Base-by-base conservation (phyloP, 1,140 invertebrate species). In the Piezodorus guildinii region DNA sequence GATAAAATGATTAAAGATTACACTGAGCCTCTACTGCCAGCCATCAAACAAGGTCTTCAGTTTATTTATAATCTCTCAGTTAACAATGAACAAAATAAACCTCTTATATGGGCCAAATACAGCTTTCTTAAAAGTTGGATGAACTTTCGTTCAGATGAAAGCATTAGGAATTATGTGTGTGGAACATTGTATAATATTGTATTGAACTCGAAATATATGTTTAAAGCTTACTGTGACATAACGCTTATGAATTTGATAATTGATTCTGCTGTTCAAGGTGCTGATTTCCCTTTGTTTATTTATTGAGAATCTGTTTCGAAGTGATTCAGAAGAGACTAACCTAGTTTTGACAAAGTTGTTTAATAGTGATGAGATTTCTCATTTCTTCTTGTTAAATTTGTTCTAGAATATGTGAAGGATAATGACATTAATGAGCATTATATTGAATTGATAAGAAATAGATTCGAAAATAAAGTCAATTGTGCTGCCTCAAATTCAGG, bases 221-320 rank as follows among this genome's bases (percentile, higher is more conserved):
- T 39, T 39, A 1, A 39, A 39, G 34, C 34, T 39, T 39, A 12
- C 12, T 6, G 23, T 56, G 23, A 56, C 17, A 8, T 16, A 9
- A 10, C 9, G 12, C 23, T 56, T 25, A 16, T 23, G 17, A 23
- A 23, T 25, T 56, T 8, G 5, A 56, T 56, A 23, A 56, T 56
- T 4, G 23, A 56, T 25, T 56, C 52, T 6, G 52, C 52, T 17
- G 5, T 23, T 10, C 3, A 25, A 56, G 52, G 52, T 25, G 23
- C 52, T 5, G 52, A 56, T 56, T 56, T 56, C 27, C 52, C 52
- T 23, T 5, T 56, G 19, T 25, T n/a, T 56, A 23, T 56, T 56
- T 23, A 14, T 23, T 10, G 52, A 56, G 23, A 56, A 25, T 56
- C 23, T 56, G 2, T 25, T 16, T 21, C 14, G 15, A 25, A 10